These are phyloP conservation scores for Meandrina meandrites DNA, from an alignment of 92 coral and sea anemone species.

Conservation along the genomic window DNA sequence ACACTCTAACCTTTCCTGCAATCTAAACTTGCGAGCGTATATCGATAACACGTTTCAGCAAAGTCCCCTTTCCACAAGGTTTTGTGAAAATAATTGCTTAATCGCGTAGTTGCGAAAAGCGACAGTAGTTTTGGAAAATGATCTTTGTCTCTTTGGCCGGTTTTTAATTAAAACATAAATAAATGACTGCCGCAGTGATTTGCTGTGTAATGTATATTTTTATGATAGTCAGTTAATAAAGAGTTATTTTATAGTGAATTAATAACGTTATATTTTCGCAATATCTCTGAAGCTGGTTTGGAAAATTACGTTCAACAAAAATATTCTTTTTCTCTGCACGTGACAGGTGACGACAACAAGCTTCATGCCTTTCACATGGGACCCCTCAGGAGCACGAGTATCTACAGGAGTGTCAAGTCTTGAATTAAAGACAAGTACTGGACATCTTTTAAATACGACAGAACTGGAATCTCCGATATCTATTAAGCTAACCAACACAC, in stretches of 20 bases:
- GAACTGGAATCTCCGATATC: slow-evolving; percentile 40
- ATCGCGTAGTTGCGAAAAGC: neutral
- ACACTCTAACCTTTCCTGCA: too few relatives aligned
- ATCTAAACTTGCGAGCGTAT: too few relatives aligned
- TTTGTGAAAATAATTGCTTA: too few relatives aligned
- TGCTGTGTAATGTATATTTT: too few relatives aligned
- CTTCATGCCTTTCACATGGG: slow-evolving; percentile 53
- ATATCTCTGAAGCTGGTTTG: neutral
- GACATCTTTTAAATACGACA: slow-evolving; percentile 19
- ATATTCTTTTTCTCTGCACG: neutral
- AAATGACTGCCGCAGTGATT: too few relatives aligned
- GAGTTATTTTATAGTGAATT: too few relatives aligned
- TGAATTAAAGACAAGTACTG: slow-evolving; percentile 44
- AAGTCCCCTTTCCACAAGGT: too few relatives aligned
- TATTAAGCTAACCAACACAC: slow-evolving; percentile 36
- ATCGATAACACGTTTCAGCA: too few relatives aligned
- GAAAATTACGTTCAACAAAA: neutral
- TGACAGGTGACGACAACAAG: slow-evolving; percentile 53
- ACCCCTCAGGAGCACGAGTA: slow-evolving; percentile 43
- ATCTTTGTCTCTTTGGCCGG: too few relatives aligned
- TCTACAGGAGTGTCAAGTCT: slow-evolving; percentile 53
- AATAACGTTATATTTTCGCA: neutral
- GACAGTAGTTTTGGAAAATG: neutral
- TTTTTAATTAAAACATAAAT: too few relatives aligned
- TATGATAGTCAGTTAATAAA: too few relatives aligned